These are phyloP conservation scores for Limosa lapponica DNA, from an alignment of 2,797 vertebrate genomes.

Conservation along the genomic window DNA sequence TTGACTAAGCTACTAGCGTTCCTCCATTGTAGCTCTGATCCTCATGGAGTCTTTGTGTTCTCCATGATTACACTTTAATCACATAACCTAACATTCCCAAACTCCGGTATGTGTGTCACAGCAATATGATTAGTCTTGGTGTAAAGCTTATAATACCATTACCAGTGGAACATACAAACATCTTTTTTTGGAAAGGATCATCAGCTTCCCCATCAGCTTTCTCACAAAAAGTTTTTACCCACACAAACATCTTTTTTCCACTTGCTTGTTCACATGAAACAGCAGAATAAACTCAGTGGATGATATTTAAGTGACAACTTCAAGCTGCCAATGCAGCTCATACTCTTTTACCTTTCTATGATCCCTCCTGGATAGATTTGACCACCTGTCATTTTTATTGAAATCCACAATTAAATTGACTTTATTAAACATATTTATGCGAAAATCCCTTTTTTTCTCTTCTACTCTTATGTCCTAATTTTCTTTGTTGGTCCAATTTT, in stretches of 20 bases:
- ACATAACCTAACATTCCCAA: neutral
- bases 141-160: neutral
- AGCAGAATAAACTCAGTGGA: neutral
- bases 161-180: neutral
- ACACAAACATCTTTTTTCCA: neutral
- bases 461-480: neutral
- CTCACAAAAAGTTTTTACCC: neutral
- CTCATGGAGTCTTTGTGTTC: neutral
- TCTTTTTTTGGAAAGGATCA: neutral
- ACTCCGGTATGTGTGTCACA: fast-evolving
- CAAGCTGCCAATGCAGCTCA: neutral
- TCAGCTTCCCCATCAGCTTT: neutral
- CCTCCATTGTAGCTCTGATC: neutral
- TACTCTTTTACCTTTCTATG: neutral
- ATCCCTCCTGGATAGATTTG: neutral
- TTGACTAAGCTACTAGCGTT: neutral
- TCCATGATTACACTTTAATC: neutral
- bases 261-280: neutral
- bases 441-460: neutral
- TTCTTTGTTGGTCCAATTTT: neutral
- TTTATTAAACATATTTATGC: neutral
- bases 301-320: neutral
- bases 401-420: neutral
- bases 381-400: neutral
- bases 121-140: neutral